A percentile compares a stretch with the other conserved stretches of the same genome.
Evolutionary conservation across 2,113 vertebrate species (phyloP).

Genomic region (Onychostoma macrolepis): DNA sequence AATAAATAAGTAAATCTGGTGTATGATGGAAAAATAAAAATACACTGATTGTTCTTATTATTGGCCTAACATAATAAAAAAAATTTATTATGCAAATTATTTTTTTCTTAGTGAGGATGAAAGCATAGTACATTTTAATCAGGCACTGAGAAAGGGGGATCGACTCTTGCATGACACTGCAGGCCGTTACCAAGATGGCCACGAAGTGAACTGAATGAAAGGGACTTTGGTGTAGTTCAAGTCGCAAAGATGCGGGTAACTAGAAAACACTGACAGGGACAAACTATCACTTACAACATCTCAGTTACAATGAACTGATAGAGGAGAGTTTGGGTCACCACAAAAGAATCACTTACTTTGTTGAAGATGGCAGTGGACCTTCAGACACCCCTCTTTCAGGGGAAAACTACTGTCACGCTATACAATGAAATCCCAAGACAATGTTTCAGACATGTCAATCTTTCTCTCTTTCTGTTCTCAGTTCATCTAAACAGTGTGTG

Average conservation of each 20-base stretch:
- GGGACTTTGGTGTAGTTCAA: not conserved
- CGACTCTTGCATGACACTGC: not conserved
- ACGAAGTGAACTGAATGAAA: not conserved
- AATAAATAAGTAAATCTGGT: too few species aligned
- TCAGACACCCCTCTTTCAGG: not conserved
- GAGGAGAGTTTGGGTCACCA: constrained; percentile 23
- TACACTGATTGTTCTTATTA: too few species aligned
- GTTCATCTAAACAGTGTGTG: not conserved
- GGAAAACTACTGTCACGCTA: not conserved
- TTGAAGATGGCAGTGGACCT: not conserved
- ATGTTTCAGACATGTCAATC: constrained; percentile 2
- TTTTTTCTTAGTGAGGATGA: too few species aligned
- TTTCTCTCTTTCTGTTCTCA: constrained; percentile 8
- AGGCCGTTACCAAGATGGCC: not conserved
- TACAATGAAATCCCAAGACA: constrained; percentile 1
- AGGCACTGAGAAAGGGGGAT: not conserved
- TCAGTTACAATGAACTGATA: constrained; percentile 26
- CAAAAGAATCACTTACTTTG: constrained; percentile 26
- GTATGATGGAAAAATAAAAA: too few species aligned
- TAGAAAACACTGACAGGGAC: constrained; percentile 19
- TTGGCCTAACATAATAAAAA: too few species aligned
- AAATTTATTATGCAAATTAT: too few species aligned
- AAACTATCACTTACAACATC: constrained; percentile 33
- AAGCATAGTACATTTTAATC: not conserved
- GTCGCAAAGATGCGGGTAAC: not conserved